Evolutionary conservation across 2,888 invertebrate genomes (phyloP), one percentile per base, ranked within the genome.

Genomic region (Ellobium chinense): DNA sequence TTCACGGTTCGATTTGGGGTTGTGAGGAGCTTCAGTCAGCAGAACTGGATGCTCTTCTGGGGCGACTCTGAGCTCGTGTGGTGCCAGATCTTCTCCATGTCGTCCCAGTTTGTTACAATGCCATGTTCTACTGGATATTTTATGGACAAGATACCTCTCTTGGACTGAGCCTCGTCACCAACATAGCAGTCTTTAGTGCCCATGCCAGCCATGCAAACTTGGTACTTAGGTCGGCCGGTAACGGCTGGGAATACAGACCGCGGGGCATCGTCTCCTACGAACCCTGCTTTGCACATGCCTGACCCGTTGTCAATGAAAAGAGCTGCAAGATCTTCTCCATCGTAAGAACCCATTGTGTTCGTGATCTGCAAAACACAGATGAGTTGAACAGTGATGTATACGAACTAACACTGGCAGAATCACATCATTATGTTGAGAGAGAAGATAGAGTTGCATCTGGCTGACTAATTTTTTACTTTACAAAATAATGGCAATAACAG

Each of bases 371-470:
- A n/a, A n/a, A n/a, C n/a, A n/a, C n/a, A n/a, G 18, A 37, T 97
- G 94, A 97, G 98, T 95, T 97, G 97, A 94, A 97, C 97, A 93
- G 97, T 97, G 86, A 97, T 97, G 94, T 97, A 98, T 93, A 97
- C 94, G 65, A 97, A 98, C 93, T n/a, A n/a, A n/a, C n/a, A n/a
- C n/a, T n/a, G n/a, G n/a, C n/a, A n/a, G n/a, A n/a, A n/a, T n/a
- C n/a, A n/a, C n/a, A n/a, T n/a, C n/a, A n/a, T n/a, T n/a, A n/a
- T n/a, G n/a, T n/a, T n/a, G n/a, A n/a, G n/a, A n/a, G n/a, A n/a
- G n/a, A n/a, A n/a, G n/a, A n/a, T n/a, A n/a, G n/a, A n/a, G n/a
- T n/a, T n/a, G n/a, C n/a, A n/a, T n/a, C n/a, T n/a, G n/a, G n/a
- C n/a, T n/a, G n/a, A n/a, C n/a, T n/a, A n/a, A n/a, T n/a, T n/a